phyloP scores from a whole-genome alignment of 2,888 invertebrate genomes.

The Cistogaster globosa region DNA sequence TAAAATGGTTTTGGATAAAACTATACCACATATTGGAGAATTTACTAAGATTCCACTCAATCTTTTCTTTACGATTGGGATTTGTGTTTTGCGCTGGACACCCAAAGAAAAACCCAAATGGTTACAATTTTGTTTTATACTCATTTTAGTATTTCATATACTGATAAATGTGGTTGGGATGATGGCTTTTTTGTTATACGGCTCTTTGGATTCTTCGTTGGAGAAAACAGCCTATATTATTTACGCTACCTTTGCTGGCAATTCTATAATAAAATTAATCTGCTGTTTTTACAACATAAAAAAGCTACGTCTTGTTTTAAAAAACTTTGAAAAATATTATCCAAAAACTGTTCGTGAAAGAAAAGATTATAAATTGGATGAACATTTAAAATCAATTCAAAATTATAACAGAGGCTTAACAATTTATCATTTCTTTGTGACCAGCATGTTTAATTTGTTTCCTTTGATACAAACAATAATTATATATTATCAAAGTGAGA shows the following conservation, averaged over 20 bases:
- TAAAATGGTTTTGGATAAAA: constrained; percentile 20
- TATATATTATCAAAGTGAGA: constrained; percentile 61
- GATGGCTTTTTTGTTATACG: neutral
- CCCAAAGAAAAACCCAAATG: constrained; percentile 2
- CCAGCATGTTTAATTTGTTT: constrained; percentile 69
- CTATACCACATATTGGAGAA: constrained; percentile 31
- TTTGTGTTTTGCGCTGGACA: constrained; percentile 32
- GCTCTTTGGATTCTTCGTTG: constrained; percentile 11
- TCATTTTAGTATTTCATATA: neutral
- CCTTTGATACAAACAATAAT: constrained; percentile 65
- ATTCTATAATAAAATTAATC: neutral
- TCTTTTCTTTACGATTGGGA: constrained; percentile 22
- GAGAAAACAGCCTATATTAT: constrained; percentile 39
- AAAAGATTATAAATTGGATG: constrained; percentile 54
- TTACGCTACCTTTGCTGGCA: constrained; percentile 10
- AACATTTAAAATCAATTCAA: constrained; percentile 58
- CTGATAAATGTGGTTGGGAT: neutral
- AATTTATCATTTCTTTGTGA: constrained; percentile 66
- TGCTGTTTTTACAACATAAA: neutral
- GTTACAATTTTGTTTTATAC: neutral
- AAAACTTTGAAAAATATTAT: constrained; percentile 63
- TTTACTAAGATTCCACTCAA: constrained; percentile 42
- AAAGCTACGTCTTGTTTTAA: constrained; percentile 4
- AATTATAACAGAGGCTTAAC: constrained; percentile 58
- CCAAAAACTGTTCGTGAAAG: constrained; percentile 61